Conservation (phyloP, 2,113 vertebrate species). For the Bostrychus sinensis region DNA sequence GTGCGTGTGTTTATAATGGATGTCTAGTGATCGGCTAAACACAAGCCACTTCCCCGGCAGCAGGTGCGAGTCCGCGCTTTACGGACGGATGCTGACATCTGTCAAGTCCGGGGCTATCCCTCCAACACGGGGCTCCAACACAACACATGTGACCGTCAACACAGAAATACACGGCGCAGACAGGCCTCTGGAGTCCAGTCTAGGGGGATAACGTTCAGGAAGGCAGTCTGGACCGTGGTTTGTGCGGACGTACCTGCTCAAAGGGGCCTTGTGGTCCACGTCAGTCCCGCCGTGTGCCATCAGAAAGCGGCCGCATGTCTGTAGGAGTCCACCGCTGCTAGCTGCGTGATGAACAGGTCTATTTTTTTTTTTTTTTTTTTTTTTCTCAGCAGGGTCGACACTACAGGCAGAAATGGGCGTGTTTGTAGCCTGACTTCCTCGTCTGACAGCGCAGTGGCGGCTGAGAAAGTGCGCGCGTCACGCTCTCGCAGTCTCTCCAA, state of each 20-base stretch:
- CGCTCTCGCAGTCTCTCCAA: not conserved
- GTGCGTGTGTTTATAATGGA: not conserved
- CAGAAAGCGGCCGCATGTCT: conserved; percentile 47
- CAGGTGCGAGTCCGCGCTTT: conserved; percentile 53
- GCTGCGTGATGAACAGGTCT: conserved; percentile 41
- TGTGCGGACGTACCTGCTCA: conserved; percentile 46
- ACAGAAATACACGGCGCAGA: conserved; percentile 48
- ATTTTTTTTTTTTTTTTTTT: conserved; percentile 12
- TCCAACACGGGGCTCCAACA: not conserved
- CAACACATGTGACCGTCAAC: conserved; percentile 36
- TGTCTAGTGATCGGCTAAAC: not conserved
- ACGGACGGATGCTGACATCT: conserved; percentile 58
- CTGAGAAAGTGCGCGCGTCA: conserved; percentile 47
- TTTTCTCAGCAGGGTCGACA: conserved; percentile 33
- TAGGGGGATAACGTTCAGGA: conserved; percentile 24
- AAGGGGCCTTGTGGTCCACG: conserved; percentile 40
- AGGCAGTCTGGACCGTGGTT: not conserved
- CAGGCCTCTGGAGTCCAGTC: conserved; percentile 48
- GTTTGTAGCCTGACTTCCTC: conserved; percentile 67
- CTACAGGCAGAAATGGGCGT: conserved; percentile 60
- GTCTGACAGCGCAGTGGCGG: conserved; percentile 66
- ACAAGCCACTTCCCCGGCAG: conserved; percentile 12
- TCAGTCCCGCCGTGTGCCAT: conserved; percentile 38
- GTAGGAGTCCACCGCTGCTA: conserved; percentile 22
- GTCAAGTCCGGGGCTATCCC: conserved; percentile 11